A percentile compares a stretch with the other conserved stretches of the same genome.
Conservation (phyloP, 1,140 invertebrate species). For the Pseudoatta argentina region DNA sequence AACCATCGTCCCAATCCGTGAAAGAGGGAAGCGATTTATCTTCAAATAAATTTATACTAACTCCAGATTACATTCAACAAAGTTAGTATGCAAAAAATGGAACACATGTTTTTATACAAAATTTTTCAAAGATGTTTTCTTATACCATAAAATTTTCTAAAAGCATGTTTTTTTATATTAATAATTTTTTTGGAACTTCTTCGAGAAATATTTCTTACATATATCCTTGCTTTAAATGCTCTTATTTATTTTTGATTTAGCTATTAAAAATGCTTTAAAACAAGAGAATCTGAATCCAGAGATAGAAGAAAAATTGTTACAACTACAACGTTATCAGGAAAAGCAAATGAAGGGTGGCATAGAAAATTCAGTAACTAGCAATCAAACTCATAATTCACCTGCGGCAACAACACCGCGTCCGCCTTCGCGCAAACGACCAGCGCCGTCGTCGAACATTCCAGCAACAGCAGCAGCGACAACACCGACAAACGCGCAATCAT, state of each 20-base stretch:
- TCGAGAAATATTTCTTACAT: background rate
- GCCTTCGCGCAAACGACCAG: conserved; percentile 82
- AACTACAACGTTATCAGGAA: conserved; percentile 95
- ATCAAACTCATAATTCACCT: conserved; percentile 79
- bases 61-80: conserved; percentile 95
- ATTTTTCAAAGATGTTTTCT: background rate
- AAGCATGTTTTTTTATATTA: background rate
- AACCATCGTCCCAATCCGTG: conserved; percentile 81
- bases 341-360: conserved; percentile 90
- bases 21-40: conserved; percentile 80
- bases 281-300: conserved; percentile 96
- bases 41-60: conserved; percentile 93
- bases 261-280: conserved; percentile 93
- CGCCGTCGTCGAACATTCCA: conserved; percentile 72
- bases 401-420: conserved; percentile 75
- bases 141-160: background rate
- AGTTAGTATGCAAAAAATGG: conserved; percentile 88
- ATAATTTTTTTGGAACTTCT: background rate
- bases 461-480: conserved; percentile 63
- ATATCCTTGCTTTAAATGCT: background rate
- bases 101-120: background rate
- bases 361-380: conserved; percentile 77
- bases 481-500: conserved; percentile 74
- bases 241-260: conserved; percentile 84
- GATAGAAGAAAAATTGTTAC: conserved; percentile 96